Conservation (phyloP, 37 sponge, comb jelly and placozoan species). For the Oopsacas minuta region DNA sequence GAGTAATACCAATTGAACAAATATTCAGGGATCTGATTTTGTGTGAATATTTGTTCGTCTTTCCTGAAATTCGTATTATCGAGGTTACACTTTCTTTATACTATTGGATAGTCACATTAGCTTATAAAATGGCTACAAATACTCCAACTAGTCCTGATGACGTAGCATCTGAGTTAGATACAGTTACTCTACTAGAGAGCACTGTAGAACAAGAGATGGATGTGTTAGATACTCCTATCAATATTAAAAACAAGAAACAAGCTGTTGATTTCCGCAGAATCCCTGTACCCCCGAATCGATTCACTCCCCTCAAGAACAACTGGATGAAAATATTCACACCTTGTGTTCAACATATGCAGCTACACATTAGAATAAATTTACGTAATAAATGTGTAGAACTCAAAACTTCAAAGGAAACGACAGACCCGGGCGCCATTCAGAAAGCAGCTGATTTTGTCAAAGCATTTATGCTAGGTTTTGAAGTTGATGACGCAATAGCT, state of each 20-base stretch:
- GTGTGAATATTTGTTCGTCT: no score
- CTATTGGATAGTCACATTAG: no score
- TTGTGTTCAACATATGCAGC: slow-evolving; percentile 87
- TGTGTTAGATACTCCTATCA: background rate
- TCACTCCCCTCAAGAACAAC: slow-evolving; percentile 90
- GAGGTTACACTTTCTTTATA: no score
- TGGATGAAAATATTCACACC: slow-evolving; percentile 99
- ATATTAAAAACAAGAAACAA: background rate
- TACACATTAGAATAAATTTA: slow-evolving; percentile 86
- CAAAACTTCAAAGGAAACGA: slow-evolving; percentile 76
- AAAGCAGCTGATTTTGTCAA: slow-evolving; percentile 90
- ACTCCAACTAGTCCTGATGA: background rate
- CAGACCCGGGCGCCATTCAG: slow-evolving; percentile 84
- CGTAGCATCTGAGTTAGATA: background rate
- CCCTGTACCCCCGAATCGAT: slow-evolving; percentile 74
- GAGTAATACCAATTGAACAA: no score
- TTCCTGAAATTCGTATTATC: no score
- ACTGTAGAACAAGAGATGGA: background rate
- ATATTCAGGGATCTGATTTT: no score
- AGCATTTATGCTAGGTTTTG: slow-evolving; percentile 94
- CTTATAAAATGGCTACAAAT: background rate
- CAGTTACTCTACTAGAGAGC: background rate
- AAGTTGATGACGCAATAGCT: slow-evolving; percentile 87
- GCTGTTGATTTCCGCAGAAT: slow-evolving; percentile 57
- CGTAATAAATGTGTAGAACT: slow-evolving; percentile 81